Conservation (phyloP, 2,797 vertebrate species). For the Acanthis flammea region DNA sequence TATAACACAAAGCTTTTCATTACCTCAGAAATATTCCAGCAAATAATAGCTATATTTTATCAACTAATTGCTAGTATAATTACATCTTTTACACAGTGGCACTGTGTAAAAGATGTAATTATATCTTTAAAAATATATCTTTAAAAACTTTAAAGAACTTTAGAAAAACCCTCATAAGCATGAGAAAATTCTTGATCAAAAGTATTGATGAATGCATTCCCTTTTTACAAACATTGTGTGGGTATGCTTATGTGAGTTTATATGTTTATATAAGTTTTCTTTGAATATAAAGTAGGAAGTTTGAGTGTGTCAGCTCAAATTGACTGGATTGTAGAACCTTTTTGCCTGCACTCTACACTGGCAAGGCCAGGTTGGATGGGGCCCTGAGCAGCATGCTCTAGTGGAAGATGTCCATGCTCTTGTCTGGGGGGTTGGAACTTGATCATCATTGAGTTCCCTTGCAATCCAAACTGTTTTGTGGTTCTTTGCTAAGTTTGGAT, state of each 20-base stretch:
- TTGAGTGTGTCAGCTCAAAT: neutral
- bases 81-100: neutral
- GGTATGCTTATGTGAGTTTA: neutral
- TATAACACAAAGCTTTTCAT: neutral
- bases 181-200: neutral
- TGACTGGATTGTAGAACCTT: neutral
- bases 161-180: neutral
- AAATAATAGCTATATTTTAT: neutral
- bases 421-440: rapidly evolving
- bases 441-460: neutral
- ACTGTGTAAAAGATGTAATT: no score
- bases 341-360: neutral
- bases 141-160: no score
- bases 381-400: neutral
- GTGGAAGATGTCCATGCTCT: neutral
- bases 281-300: neutral
- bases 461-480: neutral
- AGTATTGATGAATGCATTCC: neutral
- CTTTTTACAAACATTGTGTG: neutral
- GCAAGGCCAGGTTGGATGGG: neutral
- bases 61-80: neutral
- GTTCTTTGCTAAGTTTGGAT: neutral
- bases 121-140: no score
- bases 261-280: neutral
- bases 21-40: neutral